Percentiles rank a stretch among this genome's conserved stretches.
Conservation (phyloP, 2,888 invertebrate species). For the Ochropleura leucogaster region DNA sequence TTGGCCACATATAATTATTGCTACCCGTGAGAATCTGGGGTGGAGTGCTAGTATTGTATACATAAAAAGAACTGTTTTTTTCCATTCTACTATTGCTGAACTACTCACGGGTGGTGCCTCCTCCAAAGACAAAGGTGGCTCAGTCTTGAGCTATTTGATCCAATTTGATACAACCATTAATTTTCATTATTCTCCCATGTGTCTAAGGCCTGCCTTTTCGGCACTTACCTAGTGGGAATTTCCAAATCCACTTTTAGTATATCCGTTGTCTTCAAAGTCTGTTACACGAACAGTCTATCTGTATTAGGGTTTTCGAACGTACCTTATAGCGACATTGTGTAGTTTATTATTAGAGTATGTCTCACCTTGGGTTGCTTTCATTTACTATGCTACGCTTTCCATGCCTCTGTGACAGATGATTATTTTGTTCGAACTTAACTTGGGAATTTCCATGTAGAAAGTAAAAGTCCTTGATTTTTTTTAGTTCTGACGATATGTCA, state of each 20-base stretch:
- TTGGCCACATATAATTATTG: too few relatives aligned
- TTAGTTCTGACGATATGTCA: too few relatives aligned
- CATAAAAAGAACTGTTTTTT: too few relatives aligned
- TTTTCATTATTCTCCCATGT: neutral
- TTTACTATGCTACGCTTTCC: neutral
- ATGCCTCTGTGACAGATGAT: neutral
- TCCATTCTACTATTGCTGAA: too few relatives aligned
- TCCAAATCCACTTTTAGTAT: neutral
- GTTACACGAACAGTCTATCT: neutral
- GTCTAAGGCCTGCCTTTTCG: neutral
- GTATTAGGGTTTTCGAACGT: neutral
- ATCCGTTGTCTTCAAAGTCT: neutral
- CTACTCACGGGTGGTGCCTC: too few relatives aligned
- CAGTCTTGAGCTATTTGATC: too few relatives aligned
- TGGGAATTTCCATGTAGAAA: neutral
- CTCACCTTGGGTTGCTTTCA: neutral
- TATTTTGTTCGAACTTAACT: neutral
- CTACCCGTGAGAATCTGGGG: too few relatives aligned
- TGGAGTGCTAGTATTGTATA: too few relatives aligned
- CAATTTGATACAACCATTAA: neutral
- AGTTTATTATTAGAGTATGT: neutral
- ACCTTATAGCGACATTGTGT: neutral
- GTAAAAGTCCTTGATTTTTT: neutral
- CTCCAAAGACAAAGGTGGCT: too few relatives aligned
- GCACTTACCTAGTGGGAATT: neutral